Evolutionary conservation across 2,797 vertebrate species (phyloP).

Genomic region (Phrynocephalus guinanensis): DNA sequence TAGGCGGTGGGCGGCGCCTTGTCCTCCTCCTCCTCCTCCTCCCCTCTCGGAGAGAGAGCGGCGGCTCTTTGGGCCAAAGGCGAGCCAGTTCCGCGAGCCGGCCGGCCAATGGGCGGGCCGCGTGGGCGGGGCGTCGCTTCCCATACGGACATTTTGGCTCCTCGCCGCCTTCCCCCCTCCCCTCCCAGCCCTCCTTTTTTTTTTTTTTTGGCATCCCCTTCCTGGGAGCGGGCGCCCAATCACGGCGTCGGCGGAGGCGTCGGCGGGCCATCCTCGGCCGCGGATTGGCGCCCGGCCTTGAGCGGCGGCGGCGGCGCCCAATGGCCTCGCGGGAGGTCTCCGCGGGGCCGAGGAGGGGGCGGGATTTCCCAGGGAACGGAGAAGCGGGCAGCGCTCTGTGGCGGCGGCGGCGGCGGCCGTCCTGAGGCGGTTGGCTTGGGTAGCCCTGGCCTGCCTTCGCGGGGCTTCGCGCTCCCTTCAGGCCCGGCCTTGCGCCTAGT

Average conservation of each 20-base stretch:
- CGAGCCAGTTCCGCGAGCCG: rapidly evolving
- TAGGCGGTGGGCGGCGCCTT: neutral
- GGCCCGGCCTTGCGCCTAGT: neutral
- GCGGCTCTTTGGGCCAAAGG: rapidly evolving
- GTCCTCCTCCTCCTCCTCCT: neutral
- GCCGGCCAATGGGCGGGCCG: conserved; percentile 17
- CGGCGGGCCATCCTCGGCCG: conserved; percentile 31
- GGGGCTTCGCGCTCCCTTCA: conserved; percentile 28
- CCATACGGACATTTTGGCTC: conserved; percentile 59
- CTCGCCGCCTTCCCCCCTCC: conserved; percentile 5
- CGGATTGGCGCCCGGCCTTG: conserved; percentile 44
- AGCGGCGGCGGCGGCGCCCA: conserved; percentile 24
- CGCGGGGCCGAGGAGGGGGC: conserved; percentile 69
- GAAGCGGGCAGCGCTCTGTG: conserved; percentile 79
- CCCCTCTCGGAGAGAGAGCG: neutral
- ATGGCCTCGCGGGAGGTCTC: conserved; percentile 53
- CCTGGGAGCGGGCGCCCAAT: conserved; percentile 70
- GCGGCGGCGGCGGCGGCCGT: conserved; percentile 71
- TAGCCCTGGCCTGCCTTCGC: neutral
- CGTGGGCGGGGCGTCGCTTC: conserved; percentile 28
- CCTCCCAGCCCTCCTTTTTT: conserved; percentile 36
- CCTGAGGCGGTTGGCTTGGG: conserved; percentile 72
- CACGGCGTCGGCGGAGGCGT: conserved; percentile 54
- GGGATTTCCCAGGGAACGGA: conserved; percentile 85
- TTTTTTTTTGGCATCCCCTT: conserved; percentile 65